Evolutionary conservation across 2,113 vertebrate species (phyloP).

Genomic region (Oreochromis niloticus): DNA sequence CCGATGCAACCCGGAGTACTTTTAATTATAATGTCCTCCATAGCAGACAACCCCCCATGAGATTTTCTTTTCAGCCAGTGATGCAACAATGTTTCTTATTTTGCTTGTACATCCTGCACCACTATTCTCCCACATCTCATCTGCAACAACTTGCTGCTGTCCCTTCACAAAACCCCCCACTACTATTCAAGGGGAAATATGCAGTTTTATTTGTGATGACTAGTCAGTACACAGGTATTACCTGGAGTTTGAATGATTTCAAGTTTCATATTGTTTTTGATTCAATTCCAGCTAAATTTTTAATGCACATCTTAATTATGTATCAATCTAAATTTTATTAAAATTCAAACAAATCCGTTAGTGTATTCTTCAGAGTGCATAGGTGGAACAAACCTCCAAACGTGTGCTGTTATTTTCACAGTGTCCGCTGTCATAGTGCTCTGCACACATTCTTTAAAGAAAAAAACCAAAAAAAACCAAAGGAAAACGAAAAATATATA

Average conservation of each 20-base stretch:
- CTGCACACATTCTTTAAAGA: not conserved
- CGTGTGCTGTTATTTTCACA: not conserved
- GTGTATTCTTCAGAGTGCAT: not conserved
- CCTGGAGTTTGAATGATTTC: not conserved
- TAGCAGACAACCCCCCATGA: not conserved
- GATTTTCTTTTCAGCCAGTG: not conserved
- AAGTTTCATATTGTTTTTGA: not conserved
- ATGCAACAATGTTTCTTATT: constrained; percentile 18
- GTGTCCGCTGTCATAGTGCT: not conserved
- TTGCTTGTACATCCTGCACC: not conserved
- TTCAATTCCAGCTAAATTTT: not conserved
- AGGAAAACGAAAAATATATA: not conserved
- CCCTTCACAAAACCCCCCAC: not conserved
- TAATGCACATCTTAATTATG: not conserved
- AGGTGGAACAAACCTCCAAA: not conserved
- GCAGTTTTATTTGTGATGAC: not conserved
- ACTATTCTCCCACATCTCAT: not conserved
- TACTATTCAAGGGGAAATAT: not conserved
- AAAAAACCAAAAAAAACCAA: not conserved
- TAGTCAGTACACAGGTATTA: not conserved
- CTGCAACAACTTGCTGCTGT: not conserved
- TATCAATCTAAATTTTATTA: not conserved
- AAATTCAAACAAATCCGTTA: not conserved
- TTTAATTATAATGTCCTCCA: not conserved
- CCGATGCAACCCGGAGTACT: not conserved